phyloP scores from a whole-genome alignment of 1,140 invertebrate species.

The Vanessa atalanta region DNA sequence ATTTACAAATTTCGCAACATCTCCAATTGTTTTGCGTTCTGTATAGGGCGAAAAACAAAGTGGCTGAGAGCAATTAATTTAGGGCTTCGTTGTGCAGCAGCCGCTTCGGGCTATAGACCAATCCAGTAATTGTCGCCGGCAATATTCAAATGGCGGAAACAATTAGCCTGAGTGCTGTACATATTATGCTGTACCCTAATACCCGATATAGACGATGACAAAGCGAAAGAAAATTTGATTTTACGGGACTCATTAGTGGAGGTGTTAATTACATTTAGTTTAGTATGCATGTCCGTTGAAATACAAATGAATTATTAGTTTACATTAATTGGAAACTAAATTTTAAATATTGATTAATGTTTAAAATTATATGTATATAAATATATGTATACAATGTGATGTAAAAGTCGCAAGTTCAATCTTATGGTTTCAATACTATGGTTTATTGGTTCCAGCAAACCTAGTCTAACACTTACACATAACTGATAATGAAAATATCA shows the following conservation, averaged over 20 bases:
- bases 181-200: slow-evolving; percentile 61
- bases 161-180: slow-evolving; percentile 80
- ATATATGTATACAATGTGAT: too few relatives aligned
- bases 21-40: slow-evolving; percentile 42
- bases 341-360: too few relatives aligned
- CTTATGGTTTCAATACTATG: too few relatives aligned
- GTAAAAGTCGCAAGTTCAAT: too few relatives aligned
- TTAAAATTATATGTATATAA: too few relatives aligned
- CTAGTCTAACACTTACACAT: too few relatives aligned
- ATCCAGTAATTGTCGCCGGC: slow-evolving; percentile 78
- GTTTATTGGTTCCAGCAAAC: too few relatives aligned
- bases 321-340: too few relatives aligned
- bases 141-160: slow-evolving; percentile 82
- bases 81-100: slow-evolving; percentile 54
- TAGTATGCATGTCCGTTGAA: neutral
- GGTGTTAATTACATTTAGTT: neutral
- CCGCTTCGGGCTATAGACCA: slow-evolving; percentile 63
- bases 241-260: slow-evolving; percentile 25
- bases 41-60: slow-evolving; percentile 63
- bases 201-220: slow-evolving; percentile 31
- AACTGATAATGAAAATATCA: too few relatives aligned
- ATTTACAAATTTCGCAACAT: neutral
- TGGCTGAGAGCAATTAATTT: slow-evolving; percentile 75
- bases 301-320: too few relatives aligned
- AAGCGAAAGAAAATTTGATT: slow-evolving; percentile 31